Conservation (phyloP, 2,888 invertebrate genomes). For the Sinhomidia bicolor region DNA sequence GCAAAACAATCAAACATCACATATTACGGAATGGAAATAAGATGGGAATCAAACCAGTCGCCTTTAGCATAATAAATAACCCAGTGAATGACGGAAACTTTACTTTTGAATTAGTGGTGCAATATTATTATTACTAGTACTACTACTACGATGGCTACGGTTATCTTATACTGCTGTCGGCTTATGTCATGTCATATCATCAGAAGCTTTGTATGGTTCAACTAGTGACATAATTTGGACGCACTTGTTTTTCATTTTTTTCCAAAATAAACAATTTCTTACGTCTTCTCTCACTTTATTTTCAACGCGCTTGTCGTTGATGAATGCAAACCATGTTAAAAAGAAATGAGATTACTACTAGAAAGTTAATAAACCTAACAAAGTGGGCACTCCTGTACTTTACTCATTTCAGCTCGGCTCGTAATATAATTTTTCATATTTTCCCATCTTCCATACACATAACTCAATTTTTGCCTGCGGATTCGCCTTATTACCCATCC, state of each 20-base stretch:
- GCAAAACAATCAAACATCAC: background rate
- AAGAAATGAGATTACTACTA: conserved; percentile 9
- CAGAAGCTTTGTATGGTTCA: too few relatives aligned
- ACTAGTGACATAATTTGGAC: conserved; percentile 29
- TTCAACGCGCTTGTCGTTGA: conserved; percentile 15
- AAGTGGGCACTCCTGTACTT: conserved; percentile 20
- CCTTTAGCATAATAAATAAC: conserved; percentile 39
- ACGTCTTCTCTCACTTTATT: conserved; percentile 41
- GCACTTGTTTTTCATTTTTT: background rate
- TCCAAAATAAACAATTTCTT: conserved; percentile 37
- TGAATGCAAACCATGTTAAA: conserved; percentile 18
- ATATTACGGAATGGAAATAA: background rate
- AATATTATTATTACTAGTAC: background rate
- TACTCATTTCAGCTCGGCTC: conserved; percentile 1
- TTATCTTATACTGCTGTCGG: background rate
- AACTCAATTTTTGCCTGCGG: conserved; percentile 40
- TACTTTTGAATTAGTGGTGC: background rate
- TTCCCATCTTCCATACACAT: conserved; percentile 1
- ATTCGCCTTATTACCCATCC: conserved; percentile 42
- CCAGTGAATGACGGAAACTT: background rate
- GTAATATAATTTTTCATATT: too few relatives aligned
- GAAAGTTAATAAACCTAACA: background rate
- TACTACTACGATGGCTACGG: background rate
- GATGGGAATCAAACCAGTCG: conserved; percentile 11
- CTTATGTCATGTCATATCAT: conserved; percentile 18